Conservation (phyloP, 2,888 invertebrate species). For the Drosophila kokeensis region DNA sequence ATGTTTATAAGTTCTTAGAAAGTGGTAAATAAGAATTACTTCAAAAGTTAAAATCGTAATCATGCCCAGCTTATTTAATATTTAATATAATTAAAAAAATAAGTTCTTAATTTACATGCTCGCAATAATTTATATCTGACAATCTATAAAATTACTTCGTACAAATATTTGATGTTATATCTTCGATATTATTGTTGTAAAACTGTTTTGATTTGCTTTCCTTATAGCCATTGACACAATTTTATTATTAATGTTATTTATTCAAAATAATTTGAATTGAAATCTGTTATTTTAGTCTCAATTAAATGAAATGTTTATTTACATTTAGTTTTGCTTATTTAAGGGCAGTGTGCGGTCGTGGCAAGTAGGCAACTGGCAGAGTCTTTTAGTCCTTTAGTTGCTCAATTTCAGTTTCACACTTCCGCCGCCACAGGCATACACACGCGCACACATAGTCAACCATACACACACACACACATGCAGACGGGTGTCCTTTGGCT, state of each 20-base stretch:
- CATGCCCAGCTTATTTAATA: background rate
- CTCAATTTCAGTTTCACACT: slow-evolving; percentile 85
- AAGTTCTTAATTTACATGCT: background rate
- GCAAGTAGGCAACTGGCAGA: slow-evolving; percentile 71
- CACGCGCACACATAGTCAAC: slow-evolving; percentile 20
- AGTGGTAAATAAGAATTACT: background rate
- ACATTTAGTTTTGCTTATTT: background rate
- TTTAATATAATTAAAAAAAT: background rate
- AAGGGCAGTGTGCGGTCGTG: slow-evolving; percentile 37
- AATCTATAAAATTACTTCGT: background rate
- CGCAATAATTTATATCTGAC: background rate
- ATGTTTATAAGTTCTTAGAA: background rate
- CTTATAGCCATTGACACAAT: background rate
- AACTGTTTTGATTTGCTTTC: background rate
- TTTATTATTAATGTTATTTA: background rate
- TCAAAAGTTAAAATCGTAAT: background rate
- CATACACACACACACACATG: slow-evolving; percentile 45
- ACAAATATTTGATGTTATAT: background rate
- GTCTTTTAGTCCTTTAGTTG: slow-evolving; percentile 82
- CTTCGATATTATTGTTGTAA: background rate
- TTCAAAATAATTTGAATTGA: background rate
- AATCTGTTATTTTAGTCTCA: background rate
- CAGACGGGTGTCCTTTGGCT: slow-evolving; percentile 65
- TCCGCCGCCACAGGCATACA: slow-evolving; percentile 71
- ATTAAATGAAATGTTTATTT: slow-evolving; percentile 8